A percentile compares a stretch with the other conserved stretches of the same genome.
Evolutionary conservation across 2,113 vertebrate genomes (phyloP).

Genomic region (Muscicapa adusta): DNA sequence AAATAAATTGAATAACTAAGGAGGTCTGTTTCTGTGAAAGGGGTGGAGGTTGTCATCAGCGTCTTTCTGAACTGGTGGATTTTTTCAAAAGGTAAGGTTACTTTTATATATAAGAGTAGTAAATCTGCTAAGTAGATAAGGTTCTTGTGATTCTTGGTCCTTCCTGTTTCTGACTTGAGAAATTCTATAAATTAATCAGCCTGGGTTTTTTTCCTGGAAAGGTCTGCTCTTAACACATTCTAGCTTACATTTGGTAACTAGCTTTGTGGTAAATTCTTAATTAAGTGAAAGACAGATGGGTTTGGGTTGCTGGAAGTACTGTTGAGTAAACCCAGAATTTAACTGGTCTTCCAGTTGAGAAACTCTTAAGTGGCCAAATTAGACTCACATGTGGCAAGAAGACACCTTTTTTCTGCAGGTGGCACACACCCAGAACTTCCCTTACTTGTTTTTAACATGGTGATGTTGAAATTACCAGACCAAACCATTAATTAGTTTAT

Average conservation of each 20-base stretch:
- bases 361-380: not conserved
- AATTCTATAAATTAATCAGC: not conserved
- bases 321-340: not conserved
- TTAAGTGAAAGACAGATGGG: not conserved
- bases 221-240: not conserved
- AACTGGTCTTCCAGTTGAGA: not conserved
- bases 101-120: not conserved
- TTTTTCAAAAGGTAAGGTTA: not conserved
- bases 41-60: not conserved
- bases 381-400: not conserved
- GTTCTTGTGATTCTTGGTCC: not conserved
- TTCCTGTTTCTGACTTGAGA: not conserved
- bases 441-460: not conserved
- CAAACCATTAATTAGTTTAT: not conserved
- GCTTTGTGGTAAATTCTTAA: not conserved
- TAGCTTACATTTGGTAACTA: not conserved
- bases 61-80: not conserved
- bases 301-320: not conserved
- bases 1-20: not conserved
- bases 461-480: not conserved
- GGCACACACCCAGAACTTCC: not conserved
- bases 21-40: not conserved
- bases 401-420: not conserved
- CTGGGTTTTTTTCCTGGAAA: not conserved
- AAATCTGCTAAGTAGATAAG: not conserved